phyloP scores from a whole-genome alignment of 2,797 vertebrate genomes.

The Lithobates sylvaticus region DNA sequence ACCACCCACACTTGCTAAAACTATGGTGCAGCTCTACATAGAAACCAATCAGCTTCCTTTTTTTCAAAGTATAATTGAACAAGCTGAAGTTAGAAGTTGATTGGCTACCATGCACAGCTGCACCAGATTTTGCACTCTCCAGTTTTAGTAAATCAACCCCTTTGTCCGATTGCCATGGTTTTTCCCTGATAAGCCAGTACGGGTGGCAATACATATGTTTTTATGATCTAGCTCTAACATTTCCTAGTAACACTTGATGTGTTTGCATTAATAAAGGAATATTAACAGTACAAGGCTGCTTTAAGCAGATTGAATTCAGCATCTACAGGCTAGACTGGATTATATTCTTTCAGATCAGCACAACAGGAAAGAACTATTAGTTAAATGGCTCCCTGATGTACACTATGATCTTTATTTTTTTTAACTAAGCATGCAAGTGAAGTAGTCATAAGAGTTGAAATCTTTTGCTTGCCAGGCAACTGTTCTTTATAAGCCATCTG shows the following conservation, averaged over 20 bases:
- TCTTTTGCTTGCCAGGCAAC: slow-evolving; percentile 19
- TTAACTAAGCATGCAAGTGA: slow-evolving; percentile 2
- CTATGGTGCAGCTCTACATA: too few species aligned
- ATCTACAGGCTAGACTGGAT: not conserved
- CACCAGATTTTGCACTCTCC: too few species aligned
- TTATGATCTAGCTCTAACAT: too few species aligned
- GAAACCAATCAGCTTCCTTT: too few species aligned
- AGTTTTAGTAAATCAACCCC: too few species aligned
- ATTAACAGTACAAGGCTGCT: not conserved
- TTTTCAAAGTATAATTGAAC: too few species aligned
- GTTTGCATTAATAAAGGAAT: not conserved
- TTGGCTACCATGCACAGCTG: too few species aligned
- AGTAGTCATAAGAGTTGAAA: not conserved
- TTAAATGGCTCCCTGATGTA: slow-evolving; percentile 30
- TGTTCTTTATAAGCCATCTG: slow-evolving; percentile 1
- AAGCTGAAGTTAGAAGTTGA: too few species aligned
- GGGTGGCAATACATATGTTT: not conserved
- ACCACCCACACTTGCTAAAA: too few species aligned
- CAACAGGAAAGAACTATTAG: slow-evolving; percentile 1
- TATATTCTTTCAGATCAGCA: slow-evolving; percentile 43
- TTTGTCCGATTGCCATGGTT: not conserved
- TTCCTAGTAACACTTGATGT: not conserved
- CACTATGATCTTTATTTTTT: slow-evolving; percentile 24
- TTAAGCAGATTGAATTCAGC: slow-evolving; percentile 4
- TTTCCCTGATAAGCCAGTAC: not conserved